Base-by-base conservation (phyloP, 2,797 vertebrate genomes). In the Gallinago solitaria region DNA sequence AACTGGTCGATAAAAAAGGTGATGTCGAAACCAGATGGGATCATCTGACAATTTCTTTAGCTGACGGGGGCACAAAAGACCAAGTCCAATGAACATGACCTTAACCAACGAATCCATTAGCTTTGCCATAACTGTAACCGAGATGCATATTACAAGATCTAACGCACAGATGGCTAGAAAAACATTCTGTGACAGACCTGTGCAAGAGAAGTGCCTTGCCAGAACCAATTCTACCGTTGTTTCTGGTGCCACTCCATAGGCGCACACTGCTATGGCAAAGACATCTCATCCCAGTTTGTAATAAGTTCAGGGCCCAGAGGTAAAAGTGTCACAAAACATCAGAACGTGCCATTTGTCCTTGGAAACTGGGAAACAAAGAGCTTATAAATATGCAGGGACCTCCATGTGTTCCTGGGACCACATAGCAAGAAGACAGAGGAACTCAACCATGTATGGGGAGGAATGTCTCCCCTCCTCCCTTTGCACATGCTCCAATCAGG, bases 351-450 rank as follows among this genome's bases (percentile, higher is more conserved):
- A 19, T 89, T 57, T 92, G 65, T n/a, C 63, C 63, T 54, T 87
- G 81, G 70, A 89, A 83, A 78, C 4, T 17, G 45, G 67, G 61
- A 70, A 92, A 83, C 12, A 77, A 89, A 75, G 41, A 61, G 37
- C 74, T 92, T 75, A 47, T 30, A 45, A 84, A 73, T 74, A 87
- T 32, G 24, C 65, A 76, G 32, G 32, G 74, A 61, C 69, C 77
- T 93, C 91, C 75, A 41, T 54, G 47, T 51, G 63, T 61, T 81
- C 54, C 83, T 92, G 67, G 63, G 86, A 90, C 78, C 92, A 89
- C 92, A 92, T 32, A 89, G 89, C 51, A 90, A 90, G 83, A 94
- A 87, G 78, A 90, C 20, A 84, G 80, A 81, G 75, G 27, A 78
- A 35, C 50, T 78, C 81, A 60, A 65, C 33, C 35, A 43, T 68